A percentile compares a stretch with the other conserved stretches of the same genome.
These are phyloP conservation scores for Galeopsomyia nigrocyanea DNA, from an alignment of 2,888 invertebrate genomes.

Conservation along the genomic window DNA sequence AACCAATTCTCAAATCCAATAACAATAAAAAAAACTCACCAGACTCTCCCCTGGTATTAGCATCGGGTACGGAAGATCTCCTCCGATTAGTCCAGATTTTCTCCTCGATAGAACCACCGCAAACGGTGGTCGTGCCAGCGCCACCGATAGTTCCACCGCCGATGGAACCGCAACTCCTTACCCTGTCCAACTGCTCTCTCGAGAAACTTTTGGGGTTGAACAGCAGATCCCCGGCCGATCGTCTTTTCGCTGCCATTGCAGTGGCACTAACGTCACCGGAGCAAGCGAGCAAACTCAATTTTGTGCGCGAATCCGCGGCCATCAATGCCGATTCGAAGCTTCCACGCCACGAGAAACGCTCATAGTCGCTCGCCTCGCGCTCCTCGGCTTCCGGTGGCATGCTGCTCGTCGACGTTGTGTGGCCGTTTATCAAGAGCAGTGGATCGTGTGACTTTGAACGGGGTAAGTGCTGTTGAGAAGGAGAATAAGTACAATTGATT, in stretches of 20 bases:
- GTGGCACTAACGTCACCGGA: slow-evolving; percentile 73
- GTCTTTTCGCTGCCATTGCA: slow-evolving; percentile 81
- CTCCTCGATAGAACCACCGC: slow-evolving; percentile 64
- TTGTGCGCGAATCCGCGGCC: slow-evolving; percentile 88
- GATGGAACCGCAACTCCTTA: slow-evolving; percentile 86
- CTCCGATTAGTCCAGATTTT: slow-evolving; percentile 67
- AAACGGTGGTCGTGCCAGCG: slow-evolving; percentile 66
- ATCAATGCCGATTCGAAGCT: slow-evolving; percentile 93
- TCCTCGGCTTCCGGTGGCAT: slow-evolving; percentile 45
- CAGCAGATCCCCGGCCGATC: slow-evolving; percentile 86
- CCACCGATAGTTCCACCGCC: slow-evolving; percentile 78
- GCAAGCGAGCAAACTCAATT: slow-evolving; percentile 76
- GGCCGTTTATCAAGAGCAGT: slow-evolving; percentile 69
- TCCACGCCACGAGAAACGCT: slow-evolving; percentile 91
- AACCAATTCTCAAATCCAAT: not conserved
- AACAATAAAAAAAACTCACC: slow-evolving; percentile 52
- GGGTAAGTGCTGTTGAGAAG: slow-evolving; percentile 72
- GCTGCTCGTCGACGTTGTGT: slow-evolving; percentile 46
- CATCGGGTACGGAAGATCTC: slow-evolving; percentile 66
- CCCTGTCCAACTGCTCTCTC: slow-evolving; percentile 80
- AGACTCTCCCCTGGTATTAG: slow-evolving; percentile 65
- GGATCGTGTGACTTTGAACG: slow-evolving; percentile 88
- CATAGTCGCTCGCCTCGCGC: slow-evolving; percentile 85
- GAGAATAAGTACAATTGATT: not conserved
- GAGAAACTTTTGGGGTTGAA: slow-evolving; percentile 86